A percentile compares a stretch with the other conserved stretches of the same genome.
Evolutionary conservation across 2,888 invertebrate genomes (phyloP).

Genomic region (Cerceris rybyensis): DNA sequence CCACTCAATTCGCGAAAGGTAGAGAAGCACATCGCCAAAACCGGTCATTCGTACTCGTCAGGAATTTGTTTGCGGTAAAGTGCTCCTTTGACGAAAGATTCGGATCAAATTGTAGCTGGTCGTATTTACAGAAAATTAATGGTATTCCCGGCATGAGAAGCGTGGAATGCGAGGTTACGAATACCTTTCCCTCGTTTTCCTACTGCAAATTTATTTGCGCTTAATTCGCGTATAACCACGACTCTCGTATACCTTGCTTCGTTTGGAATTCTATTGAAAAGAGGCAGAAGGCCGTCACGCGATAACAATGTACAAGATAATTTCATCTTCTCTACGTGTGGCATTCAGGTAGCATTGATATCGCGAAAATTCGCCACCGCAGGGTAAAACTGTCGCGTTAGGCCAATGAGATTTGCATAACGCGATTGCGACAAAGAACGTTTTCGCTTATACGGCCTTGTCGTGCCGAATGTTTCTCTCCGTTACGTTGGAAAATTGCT

Average conservation of each 20-base stretch:
- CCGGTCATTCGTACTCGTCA: neutral
- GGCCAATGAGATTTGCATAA: constrained; percentile 57
- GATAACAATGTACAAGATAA: neutral
- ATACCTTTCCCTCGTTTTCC: constrained; percentile 26
- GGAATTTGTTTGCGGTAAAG: constrained; percentile 10
- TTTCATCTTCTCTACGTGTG: neutral
- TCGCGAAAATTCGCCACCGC: constrained; percentile 34
- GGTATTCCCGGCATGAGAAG: constrained; percentile 34
- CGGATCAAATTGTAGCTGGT: constrained; percentile 37
- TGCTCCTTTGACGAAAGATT: constrained; percentile 17
- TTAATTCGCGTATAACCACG: constrained; percentile 38
- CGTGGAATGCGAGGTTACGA: constrained; percentile 37
- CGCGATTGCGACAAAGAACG: constrained; percentile 32
- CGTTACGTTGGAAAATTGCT: constrained; percentile 19
- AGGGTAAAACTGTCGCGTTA: constrained; percentile 24
- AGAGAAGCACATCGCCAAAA: too few species aligned
- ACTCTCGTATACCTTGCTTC: constrained; percentile 21
- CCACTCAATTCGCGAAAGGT: neutral
- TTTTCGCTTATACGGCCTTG: constrained; percentile 43
- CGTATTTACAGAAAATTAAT: constrained; percentile 48
- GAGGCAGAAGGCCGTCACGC: neutral
- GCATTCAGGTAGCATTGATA: constrained; percentile 18
- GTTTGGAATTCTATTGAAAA: constrained; percentile 13
- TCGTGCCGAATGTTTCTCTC: neutral
- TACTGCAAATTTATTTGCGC: constrained; percentile 38